These are phyloP conservation scores for Podocnemis expansa DNA, from an alignment of 2,113 vertebrate species.

Conservation along the genomic window DNA sequence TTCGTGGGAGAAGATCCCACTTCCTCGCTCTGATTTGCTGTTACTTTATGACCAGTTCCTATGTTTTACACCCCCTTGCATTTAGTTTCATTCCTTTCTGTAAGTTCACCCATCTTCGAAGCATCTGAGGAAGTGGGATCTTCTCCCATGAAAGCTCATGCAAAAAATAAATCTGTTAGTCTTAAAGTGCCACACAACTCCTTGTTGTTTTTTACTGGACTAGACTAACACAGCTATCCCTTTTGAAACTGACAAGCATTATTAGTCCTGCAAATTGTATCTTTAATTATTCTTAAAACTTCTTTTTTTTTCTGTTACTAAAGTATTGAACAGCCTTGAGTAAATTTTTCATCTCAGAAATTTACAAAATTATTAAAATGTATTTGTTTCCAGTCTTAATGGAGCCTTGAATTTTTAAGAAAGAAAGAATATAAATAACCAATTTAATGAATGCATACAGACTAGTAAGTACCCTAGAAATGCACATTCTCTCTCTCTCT, in stretches of 20 bases:
- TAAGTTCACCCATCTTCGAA: too few relatives aligned
- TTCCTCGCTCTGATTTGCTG: too few relatives aligned
- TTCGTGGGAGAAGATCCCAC: too few relatives aligned
- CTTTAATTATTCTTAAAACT: not conserved
- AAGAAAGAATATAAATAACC: not conserved
- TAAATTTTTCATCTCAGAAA: not conserved
- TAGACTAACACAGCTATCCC: too few relatives aligned
- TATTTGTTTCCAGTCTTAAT: not conserved
- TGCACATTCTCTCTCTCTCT: not conserved
- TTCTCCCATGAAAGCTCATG: too few relatives aligned
- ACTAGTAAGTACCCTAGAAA: not conserved
- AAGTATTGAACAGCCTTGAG: not conserved
- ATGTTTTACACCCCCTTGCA: too few relatives aligned
- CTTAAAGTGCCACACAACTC: too few relatives aligned
- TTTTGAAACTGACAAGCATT: not conserved
- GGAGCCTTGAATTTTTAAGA: constrained; percentile 32
- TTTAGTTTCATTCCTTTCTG: too few relatives aligned
- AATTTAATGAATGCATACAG: constrained; percentile 16
- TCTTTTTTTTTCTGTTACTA: not conserved
- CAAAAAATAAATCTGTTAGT: too few relatives aligned
- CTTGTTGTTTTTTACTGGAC: too few relatives aligned
- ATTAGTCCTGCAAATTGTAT: not conserved
- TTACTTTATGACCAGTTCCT: too few relatives aligned
- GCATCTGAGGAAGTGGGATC: too few relatives aligned
- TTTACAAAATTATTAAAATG: constrained; percentile 10